Base-by-base conservation (phyloP, 2,888 invertebrate species). In the Pachliopta kotzebuea region DNA sequence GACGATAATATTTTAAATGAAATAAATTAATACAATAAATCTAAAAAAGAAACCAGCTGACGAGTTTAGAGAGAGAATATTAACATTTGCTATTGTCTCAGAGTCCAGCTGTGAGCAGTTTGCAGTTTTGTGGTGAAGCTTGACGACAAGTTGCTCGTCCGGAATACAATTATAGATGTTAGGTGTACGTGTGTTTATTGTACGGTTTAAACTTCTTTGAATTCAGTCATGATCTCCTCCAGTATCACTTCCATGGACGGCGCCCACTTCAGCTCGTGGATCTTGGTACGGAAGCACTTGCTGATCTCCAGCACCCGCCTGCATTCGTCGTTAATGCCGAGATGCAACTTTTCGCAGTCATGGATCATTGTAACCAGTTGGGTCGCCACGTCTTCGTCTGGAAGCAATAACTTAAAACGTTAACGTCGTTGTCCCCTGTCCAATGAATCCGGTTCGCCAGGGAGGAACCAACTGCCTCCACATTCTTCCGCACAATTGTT, bases 231-330 rank as follows among this genome's bases (percentile, higher is more conserved):
- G 50, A 90, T 59, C 69, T 90, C 90, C 53, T 81, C 86, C 2
- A 90, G 72, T 2, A 85, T 60, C 8, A 79, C 75, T 59, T 88
- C 84, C 81, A 90, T 84, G 66, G 76, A 76, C 0, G 90, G 90
- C 0, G 89, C 87, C 90, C 90, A 90, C 62, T 88, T 82, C 21
- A 90, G 81, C 57, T 78, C 78, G 63, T 89, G 87, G 6, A 90
- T 86, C 73, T 84, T 85, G 53, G 76, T 75, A 0, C 84, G 80
- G 83, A 90, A 90, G 71, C 90, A 90, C 71, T 88, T 88, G 67
- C 86, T 75, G 1, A 82, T 72, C 70, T 87, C 86, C 72, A 90
- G 70, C 0, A 74, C 72, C 1, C 75, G 72, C 45, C 31, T 42
- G 70, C 90, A 91, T 52, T 76, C 74, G 62, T 90, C 90, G 0